Conservation (phyloP, 92 coral and sea anemone species). For the Desmophyllum pertusum region DNA sequence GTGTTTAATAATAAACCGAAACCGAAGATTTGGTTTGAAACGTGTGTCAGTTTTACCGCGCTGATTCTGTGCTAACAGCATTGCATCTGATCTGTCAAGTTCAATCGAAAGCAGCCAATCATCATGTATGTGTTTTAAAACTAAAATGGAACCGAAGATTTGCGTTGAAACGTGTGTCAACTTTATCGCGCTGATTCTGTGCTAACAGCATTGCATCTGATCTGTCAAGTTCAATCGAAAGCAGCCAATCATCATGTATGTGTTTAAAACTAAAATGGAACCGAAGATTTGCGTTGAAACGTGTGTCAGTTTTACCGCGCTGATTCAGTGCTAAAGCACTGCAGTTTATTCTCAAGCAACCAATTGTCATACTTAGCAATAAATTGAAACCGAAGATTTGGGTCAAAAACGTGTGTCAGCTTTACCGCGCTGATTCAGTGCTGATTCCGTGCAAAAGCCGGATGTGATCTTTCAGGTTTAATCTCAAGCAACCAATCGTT, state of each 20-base stretch:
- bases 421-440: too few relatives aligned
- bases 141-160: not conserved
- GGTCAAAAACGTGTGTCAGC: too few relatives aligned
- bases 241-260: not conserved
- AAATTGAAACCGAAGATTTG: not conserved
- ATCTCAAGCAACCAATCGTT: not conserved
- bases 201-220: not conserved
- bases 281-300: not conserved
- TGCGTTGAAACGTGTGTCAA: not conserved
- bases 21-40: not conserved
- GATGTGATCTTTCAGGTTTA: not conserved
- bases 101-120: too few relatives aligned
- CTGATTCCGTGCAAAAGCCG: too few relatives aligned
- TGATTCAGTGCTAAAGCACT: not conserved
- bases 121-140: not conserved
- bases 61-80: not conserved
- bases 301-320: not conserved
- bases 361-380: not conserved
- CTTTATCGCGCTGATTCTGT: not conserved
- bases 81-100: not conserved
- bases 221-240: not conserved
- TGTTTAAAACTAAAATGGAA: not conserved
- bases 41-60: not conserved
- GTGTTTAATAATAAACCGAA: too few relatives aligned
- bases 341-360: not conserved